A percentile compares a stretch with the other conserved stretches of the same genome.
phyloP scores from a whole-genome alignment of 1,140 invertebrate genomes.

The Polypedilum pembai region DNA sequence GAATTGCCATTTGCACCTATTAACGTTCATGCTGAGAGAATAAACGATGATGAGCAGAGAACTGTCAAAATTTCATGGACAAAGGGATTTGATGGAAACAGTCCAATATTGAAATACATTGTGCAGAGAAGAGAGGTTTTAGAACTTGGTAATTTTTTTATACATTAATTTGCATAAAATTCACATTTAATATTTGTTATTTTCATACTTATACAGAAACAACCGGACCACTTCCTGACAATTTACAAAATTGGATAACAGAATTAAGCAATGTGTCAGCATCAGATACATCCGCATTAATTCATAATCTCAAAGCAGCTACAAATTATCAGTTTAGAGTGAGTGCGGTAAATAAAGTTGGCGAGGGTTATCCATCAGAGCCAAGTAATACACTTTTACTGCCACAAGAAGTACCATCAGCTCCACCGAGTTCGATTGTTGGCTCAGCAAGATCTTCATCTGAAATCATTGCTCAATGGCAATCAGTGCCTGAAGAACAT shows the following conservation, averaged over 20 bases:
- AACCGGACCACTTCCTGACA: conserved; percentile 70
- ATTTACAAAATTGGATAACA: conserved; percentile 78
- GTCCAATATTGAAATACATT: conserved; percentile 86
- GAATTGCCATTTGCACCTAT: conserved; percentile 90
- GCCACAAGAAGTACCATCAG: conserved; percentile 89
- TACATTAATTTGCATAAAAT: too few species aligned
- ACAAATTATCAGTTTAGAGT: conserved; percentile 93
- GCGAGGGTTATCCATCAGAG: conserved; percentile 82
- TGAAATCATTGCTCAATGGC: conserved; percentile 97
- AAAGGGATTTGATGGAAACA: conserved; percentile 94
- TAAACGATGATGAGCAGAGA: conserved; percentile 49
- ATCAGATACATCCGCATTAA: conserved; percentile 65
- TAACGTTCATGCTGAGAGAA: conserved; percentile 67
- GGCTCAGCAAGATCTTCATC: conserved; percentile 85
- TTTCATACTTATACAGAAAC: conserved; percentile 40
- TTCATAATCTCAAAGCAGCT: conserved; percentile 85
- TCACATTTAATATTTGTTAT: too few species aligned
- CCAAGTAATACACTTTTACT: conserved; percentile 79
- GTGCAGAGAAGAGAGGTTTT: conserved; percentile 84
- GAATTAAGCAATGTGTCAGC: conserved; percentile 80
- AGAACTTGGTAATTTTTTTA: conserved; percentile 59
- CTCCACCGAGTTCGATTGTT: conserved; percentile 80
- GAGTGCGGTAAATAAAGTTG: conserved; percentile 89
- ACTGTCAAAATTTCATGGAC: conserved; percentile 90
- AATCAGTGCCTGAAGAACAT: conserved; percentile 84